Evolutionary conservation across 2,888 invertebrate genomes (phyloP).

Genomic region (Herminia tarsipennalis): DNA sequence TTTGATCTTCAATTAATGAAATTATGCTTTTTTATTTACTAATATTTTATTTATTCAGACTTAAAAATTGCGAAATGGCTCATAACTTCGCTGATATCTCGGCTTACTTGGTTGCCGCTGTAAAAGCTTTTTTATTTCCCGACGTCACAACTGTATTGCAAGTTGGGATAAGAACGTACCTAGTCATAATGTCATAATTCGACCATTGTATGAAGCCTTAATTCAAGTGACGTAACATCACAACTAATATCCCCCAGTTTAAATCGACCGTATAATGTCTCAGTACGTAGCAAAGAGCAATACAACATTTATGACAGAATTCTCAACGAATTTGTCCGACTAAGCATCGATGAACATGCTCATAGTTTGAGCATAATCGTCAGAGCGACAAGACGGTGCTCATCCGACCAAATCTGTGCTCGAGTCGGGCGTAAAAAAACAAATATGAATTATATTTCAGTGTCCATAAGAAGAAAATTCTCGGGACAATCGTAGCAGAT

Average conservation of each 20-base stretch:
- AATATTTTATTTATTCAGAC: no score
- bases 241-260: neutral
- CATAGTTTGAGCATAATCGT: neutral
- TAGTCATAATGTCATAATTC: no score
- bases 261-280: neutral
- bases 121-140: no score
- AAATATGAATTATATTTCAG: constrained; percentile 28
- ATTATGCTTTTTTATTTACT: no score
- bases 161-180: no score
- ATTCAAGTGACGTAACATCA: no score
- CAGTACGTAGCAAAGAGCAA: neutral
- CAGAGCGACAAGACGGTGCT: constrained; percentile 15
- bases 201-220: no score
- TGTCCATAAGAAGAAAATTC: constrained; percentile 38
- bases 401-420: constrained; percentile 16
- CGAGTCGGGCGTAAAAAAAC: constrained; percentile 6
- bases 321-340: constrained; percentile 11
- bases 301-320: neutral
- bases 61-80: no score
- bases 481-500: constrained; percentile 34
- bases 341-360: constrained; percentile 1
- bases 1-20: no score
- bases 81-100: no score
- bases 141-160: no score
- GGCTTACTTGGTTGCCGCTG: no score